Base-by-base conservation (phyloP, 2,113 vertebrate species). In the Chrysochloris asiatica region DNA sequence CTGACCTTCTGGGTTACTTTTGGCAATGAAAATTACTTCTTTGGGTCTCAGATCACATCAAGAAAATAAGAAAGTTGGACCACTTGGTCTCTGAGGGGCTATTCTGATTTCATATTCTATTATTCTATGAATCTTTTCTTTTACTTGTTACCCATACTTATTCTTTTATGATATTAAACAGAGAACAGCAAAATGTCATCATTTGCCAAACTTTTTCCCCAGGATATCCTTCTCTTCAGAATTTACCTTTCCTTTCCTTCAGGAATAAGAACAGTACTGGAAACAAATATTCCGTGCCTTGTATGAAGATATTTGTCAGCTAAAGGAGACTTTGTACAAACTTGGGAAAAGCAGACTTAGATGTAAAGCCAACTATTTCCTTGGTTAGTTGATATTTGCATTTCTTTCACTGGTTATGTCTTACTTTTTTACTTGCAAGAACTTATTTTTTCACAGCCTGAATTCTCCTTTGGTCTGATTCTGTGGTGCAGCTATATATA, bases 221-320 rank as follows among this genome's bases (percentile, higher is more conserved):
- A 65, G 71, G 78, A 93, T 89, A 94, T 75, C 41, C 50, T 93
- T 85, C n/a, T 45, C 56, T 91, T 89, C 50, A 75, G 73, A 95
- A 59, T 96, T 95, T 95, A 73, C 86, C 76, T 95, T 95, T 86
- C 59, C 28, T 86, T 90, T 89, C 92, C 80, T 95, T 52, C 30
- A 82, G 76, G 54, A 94, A 73, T 88, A 85, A 88, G 84, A 86
- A 81, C 59, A 92, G 81, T 76, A 52, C 82, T 52, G 77, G 79
- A 95, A 93, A 95, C 77, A 93, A 93, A 83, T 93, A 14, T 80
- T 92, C 59, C 33, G 95, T 92, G 65, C 75, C 75, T 89, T 88
- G 85, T 87, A 94, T 82, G 79, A 93, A 93, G 76, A 52, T 83
- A 92, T 90, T 93, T 94, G 45, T 93, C 69, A 92, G 79, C 59